Conservation (phyloP, 1,140 invertebrate species). For the Drosophila jambulina region DNA sequence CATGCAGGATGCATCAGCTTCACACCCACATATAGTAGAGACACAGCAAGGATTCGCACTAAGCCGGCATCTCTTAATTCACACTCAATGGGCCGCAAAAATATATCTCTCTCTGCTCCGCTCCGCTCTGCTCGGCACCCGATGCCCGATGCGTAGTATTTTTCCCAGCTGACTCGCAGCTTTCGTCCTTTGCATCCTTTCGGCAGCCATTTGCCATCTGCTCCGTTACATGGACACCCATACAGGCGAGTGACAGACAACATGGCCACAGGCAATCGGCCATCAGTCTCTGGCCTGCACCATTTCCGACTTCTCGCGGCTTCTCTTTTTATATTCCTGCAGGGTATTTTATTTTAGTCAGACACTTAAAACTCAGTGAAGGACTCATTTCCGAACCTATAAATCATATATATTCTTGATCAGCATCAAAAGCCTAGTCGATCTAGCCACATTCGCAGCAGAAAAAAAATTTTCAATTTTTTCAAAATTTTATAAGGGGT, state of each 20-base stretch:
- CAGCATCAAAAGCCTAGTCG: too few species aligned
- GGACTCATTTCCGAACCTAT: background rate
- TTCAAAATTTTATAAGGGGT: too few species aligned
- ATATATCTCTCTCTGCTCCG: slow-evolving; percentile 15
- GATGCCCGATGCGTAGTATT: slow-evolving; percentile 53
- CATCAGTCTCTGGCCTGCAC: slow-evolving; percentile 38
- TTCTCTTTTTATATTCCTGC: background rate
- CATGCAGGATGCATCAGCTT: slow-evolving; percentile 12
- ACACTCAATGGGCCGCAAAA: slow-evolving; percentile 60
- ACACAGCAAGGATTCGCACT: slow-evolving; percentile 39
- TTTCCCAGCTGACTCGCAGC: slow-evolving; percentile 67
- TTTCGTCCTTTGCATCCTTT: slow-evolving; percentile 53
- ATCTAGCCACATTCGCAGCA: too few species aligned
- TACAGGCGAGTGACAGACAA: slow-evolving; percentile 21
- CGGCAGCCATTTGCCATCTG: slow-evolving; percentile 3
- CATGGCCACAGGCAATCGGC: slow-evolving; percentile 38
- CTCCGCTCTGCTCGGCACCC: slow-evolving; percentile 15
- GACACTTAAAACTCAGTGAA: background rate
- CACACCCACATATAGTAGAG: slow-evolving; percentile 9
- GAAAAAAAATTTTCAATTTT: too few species aligned
- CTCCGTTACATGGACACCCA: background rate
- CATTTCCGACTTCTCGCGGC: slow-evolving; percentile 49
- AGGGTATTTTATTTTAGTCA: background rate
- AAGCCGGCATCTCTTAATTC: slow-evolving; percentile 72
- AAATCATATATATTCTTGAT: background rate